Evolutionary conservation across 2,113 vertebrate species (phyloP), one percentile per base, ranked within the genome.

Genomic region (Puntigrus tetrazona): DNA sequence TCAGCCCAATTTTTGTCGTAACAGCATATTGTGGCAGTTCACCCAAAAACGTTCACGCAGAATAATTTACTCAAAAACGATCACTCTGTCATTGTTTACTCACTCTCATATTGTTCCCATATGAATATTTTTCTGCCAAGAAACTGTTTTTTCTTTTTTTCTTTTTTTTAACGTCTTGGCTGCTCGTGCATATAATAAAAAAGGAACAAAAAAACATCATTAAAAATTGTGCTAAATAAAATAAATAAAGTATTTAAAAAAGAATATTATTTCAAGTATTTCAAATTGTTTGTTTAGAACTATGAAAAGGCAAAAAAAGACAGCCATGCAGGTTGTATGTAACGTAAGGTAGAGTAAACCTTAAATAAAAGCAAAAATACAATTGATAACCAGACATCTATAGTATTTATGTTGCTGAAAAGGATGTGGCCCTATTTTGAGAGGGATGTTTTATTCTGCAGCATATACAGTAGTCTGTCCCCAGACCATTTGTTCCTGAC

Each of bases 351-450:
- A n/a, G n/a, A n/a, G n/a, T n/a, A n/a, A n/a, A n/a, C n/a, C n/a
- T n/a, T n/a, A n/a, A n/a, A n/a, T n/a, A 27, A 27, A 61, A 47
- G 59, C 6, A 61, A 61, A 61, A 7, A 29, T 29, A 27, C 59
- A 52, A 52, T 7, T 52, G 50, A 52, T 52, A 52, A 0, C 18
- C 47, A 27, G 13, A 29, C 25, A 7, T 59, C 27, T 8, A 8
- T 67, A 3, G 63, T 34, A 34, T 31, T 34, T 67, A 8, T 45
- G 43, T 73, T 27, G 14, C 2, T 41, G 5, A 84, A 86, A 57
- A 81, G 78, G 45, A 75, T 43, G 70, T 59, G 61, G 57, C n/a
- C 69, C 76, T 85, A 79, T 86, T 85, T 86, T 25, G 27, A 45
- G 81, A 34, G 52, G 25, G 11, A 61, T 34, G 50, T 75, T 70